Conservation (phyloP, 2,888 invertebrate genomes). For the Quadriops clusia region DNA sequence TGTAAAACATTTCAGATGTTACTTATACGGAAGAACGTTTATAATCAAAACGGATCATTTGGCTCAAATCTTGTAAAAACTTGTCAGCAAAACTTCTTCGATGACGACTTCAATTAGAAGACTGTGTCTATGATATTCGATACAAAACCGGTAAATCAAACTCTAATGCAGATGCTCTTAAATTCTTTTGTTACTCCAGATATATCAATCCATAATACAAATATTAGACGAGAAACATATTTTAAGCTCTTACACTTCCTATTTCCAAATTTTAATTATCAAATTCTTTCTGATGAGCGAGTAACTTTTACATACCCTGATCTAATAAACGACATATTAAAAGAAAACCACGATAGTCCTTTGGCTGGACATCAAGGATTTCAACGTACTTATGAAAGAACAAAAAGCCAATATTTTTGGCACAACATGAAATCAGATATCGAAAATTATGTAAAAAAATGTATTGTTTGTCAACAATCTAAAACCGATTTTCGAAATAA, state of each 20-base stretch:
- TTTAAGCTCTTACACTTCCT: conserved; percentile 6
- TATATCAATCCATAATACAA: too few relatives aligned
- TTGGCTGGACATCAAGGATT: conserved; percentile 16
- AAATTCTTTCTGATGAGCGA: conserved; percentile 7
- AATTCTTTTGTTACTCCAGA: too few relatives aligned
- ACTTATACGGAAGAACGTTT: conserved; percentile 10
- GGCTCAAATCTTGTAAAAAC: conserved; percentile 9
- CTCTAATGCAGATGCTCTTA: conserved; percentile 10
- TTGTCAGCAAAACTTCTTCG: conserved; percentile 8
- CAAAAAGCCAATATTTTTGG: conserved; percentile 18
- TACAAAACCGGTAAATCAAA: conserved; percentile 10
- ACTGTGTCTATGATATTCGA: conserved; percentile 10
- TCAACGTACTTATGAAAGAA: conserved; percentile 13
- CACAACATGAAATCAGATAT: conserved; percentile 22
- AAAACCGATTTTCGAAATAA: conserved; percentile 12
- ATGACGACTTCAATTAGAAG: conserved; percentile 10
- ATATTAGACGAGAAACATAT: conserved; percentile 7
- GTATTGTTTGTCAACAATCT: conserved; percentile 21
- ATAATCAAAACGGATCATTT: conserved; percentile 10
- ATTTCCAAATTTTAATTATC: conserved; percentile 7
- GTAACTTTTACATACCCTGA: conserved; percentile 5
- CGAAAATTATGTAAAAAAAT: conserved; percentile 20
- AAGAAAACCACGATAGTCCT: conserved; percentile 15
- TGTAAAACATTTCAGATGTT: conserved; percentile 10
- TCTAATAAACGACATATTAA: conserved; percentile 10